A percentile compares a stretch with the other conserved stretches of the same genome.
Conservation (phyloP, 1,140 invertebrate genomes). For the Conus ventricosus region DNA sequence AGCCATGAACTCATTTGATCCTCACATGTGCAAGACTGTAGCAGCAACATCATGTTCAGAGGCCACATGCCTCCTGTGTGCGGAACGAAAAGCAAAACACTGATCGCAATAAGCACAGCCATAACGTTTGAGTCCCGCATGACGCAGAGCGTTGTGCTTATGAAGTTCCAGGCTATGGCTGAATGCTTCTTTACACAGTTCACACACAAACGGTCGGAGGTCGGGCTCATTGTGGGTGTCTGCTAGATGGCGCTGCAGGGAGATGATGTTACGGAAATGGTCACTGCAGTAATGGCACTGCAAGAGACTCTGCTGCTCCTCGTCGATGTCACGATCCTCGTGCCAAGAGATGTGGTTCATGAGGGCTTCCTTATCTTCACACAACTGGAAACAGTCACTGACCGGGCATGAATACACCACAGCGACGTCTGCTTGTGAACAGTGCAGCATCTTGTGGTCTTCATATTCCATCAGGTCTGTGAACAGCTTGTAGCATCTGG, state of each 20-base stretch:
- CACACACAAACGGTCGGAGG: slow-evolving; percentile 29
- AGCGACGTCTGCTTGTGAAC: background rate
- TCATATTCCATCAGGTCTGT: slow-evolving; percentile 22
- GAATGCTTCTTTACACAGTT: slow-evolving; percentile 28
- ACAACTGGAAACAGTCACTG: slow-evolving; percentile 35
- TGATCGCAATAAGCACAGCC: slow-evolving; percentile 33
- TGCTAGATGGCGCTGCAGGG: slow-evolving; percentile 25
- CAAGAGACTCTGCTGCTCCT: slow-evolving; percentile 6
- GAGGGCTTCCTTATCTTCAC: slow-evolving; percentile 26
- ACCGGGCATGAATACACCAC: slow-evolving; percentile 29
- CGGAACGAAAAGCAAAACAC: slow-evolving; percentile 30
- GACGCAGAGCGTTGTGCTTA: slow-evolving; percentile 6
- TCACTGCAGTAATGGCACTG: background rate
- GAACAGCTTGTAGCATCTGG: slow-evolving; percentile 24
- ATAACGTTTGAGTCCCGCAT: slow-evolving; percentile 34
- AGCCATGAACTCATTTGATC: too few relatives aligned
- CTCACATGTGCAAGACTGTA: slow-evolving; percentile 27
- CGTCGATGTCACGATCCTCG: slow-evolving; percentile 25
- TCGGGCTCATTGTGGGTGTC: slow-evolving; percentile 21
- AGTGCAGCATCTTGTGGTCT: slow-evolving; percentile 26
- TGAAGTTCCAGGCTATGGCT: slow-evolving; percentile 28
- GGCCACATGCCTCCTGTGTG: slow-evolving; percentile 28
- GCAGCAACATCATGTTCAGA: slow-evolving; percentile 33
- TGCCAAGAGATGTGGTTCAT: slow-evolving; percentile 34
- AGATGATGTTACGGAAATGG: slow-evolving; percentile 24